A percentile compares a stretch with the other conserved stretches of the same genome.
These are phyloP conservation scores for Euplexia lucipara DNA, from an alignment of 2,888 invertebrate species.

Conservation along the genomic window DNA sequence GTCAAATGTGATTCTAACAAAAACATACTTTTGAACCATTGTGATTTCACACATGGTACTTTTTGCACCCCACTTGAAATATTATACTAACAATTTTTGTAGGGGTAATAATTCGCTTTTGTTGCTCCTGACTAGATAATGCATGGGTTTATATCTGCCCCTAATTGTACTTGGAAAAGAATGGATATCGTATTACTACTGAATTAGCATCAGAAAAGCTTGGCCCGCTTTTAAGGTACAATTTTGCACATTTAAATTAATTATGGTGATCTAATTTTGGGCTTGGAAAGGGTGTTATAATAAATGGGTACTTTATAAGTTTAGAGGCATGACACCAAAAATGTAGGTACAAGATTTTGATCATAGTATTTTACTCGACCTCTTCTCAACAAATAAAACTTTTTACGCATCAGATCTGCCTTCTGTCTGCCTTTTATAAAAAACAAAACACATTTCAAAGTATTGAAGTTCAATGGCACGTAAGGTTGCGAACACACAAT, in stretches of 20 bases:
- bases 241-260: conserved; percentile 84
- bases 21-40: conserved; percentile 82
- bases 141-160: conserved; percentile 88
- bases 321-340: conserved; percentile 29
- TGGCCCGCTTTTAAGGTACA: conserved; percentile 64
- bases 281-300: conserved; percentile 58
- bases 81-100: conserved; percentile 89
- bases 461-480: conserved; percentile 61
- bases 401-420: too few relatives aligned
- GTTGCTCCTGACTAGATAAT: conserved; percentile 88
- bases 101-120: conserved; percentile 85
- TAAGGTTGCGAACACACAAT: conserved; percentile 72
- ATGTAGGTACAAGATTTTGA: neutral
- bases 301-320: conserved; percentile 50
- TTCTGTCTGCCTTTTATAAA: too few relatives aligned
- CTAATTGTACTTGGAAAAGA: conserved; percentile 84
- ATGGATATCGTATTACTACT: conserved; percentile 87
- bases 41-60: conserved; percentile 88
- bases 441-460: neutral
- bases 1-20: conserved; percentile 69
- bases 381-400: neutral
- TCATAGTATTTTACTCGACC: neutral
- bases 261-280: conserved; percentile 80
- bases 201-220: conserved; percentile 87
- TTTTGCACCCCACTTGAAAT: conserved; percentile 87